Evolutionary conservation across 2,888 invertebrate species (phyloP), one percentile per base, ranked within the genome.

Genomic region (Xylota sylvarum): DNA sequence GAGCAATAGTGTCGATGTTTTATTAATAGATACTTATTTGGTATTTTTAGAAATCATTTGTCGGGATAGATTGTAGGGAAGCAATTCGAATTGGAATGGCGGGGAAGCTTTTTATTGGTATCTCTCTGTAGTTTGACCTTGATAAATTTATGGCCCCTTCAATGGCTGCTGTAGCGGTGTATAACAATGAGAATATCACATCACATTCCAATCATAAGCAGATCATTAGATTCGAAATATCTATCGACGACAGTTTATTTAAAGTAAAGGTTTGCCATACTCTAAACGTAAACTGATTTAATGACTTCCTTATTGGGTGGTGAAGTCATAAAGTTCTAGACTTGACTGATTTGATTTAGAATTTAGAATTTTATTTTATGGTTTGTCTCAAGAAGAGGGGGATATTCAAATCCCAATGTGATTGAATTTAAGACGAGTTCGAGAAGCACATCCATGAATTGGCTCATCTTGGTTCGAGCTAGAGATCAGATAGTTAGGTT

Each of bases 1-100:
- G 77, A 86, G 81, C 77, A 86, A 81, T 56, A 67, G 77, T 77
- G 86, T 78, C 81, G 81, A 78, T 78, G 58, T 77, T 78, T 73
- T 86, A 86, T 86, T 78, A 77, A 78, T 86, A 86, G 86, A 86
- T 69, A 69, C 86, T 56, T 80, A 77, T 81, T 81, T 67, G 81
- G 77, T 86, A 86, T 86, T 77, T 86, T 86, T 81, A 86, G 86
- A 86, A 86, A 86, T 69, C 77, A 65, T 74, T 52, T 73, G 70
- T 48, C 72, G 64, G 79, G 70, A 70, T 48, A 27, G 69, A 27
- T 23, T 55, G 32, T 43, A 37, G 78, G 77, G 55, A 52, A 52
- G 52, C 7, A 58, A 55, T 30, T 52, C 37, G 48, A 64, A 48
- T 62, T 19, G 48, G 9, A 40, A 60, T 12, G 37, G 12, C n/a